Percentiles rank a stretch among this genome's conserved stretches.
These are phyloP conservation scores for Callorhinus ursinus DNA, from an alignment of 2,113 vertebrate genomes.

Conservation along the genomic window DNA sequence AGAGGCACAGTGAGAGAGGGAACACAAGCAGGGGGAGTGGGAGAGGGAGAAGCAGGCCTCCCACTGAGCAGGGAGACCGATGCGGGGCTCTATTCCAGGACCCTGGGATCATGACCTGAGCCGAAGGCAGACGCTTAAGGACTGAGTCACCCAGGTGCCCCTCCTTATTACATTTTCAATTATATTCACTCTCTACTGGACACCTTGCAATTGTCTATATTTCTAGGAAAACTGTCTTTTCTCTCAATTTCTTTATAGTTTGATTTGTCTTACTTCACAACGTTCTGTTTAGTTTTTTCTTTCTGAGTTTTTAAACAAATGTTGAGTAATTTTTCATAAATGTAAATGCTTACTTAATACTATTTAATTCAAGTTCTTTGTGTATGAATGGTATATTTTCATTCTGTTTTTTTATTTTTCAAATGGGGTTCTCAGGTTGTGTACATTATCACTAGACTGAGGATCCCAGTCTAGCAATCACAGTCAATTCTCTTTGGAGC, in stretches of 20 bases:
- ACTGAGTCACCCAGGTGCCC: no score
- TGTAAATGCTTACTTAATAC: background rate
- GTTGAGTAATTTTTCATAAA: background rate
- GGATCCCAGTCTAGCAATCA: background rate
- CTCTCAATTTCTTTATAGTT: background rate
- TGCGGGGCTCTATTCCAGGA: no score
- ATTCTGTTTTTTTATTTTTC: background rate
- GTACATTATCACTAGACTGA: background rate
- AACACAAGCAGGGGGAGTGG: no score
- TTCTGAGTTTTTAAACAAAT: background rate
- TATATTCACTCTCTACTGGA: background rate
- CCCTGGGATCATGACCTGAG: no score
- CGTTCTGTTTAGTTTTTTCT: background rate
- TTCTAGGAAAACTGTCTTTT: background rate
- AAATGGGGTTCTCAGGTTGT: background rate
- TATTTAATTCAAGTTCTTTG: background rate
- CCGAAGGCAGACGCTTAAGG: no score
- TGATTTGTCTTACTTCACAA: background rate
- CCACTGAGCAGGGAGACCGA: no score
- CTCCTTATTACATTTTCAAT: background rate
- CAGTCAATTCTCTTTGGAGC: background rate
- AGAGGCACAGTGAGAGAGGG: no score
- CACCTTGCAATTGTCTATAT: background rate
- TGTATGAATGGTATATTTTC: background rate
- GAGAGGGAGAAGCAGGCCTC: no score